Evolutionary conservation across 2,113 vertebrate species (phyloP).

Genomic region (Engystomops pustulosus): DNA sequence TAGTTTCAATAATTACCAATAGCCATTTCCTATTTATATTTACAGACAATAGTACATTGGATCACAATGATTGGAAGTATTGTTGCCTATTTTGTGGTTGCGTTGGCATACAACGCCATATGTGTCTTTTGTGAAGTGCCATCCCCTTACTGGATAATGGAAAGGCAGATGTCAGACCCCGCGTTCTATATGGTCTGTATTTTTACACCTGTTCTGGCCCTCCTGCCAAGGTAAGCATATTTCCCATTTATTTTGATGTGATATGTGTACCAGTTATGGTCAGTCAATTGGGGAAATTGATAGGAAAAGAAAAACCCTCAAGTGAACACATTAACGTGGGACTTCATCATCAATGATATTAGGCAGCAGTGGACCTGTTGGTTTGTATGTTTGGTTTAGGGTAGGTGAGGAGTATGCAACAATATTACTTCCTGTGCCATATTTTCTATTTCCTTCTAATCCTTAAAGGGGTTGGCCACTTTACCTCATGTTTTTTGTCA

Average conservation of each 20-base stretch:
- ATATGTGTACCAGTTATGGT: background rate
- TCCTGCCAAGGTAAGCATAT: constrained; percentile 85
- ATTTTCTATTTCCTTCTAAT: background rate
- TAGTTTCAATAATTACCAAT: background rate
- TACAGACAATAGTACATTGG: constrained; percentile 84
- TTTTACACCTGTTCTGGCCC: constrained; percentile 80
- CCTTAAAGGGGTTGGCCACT: background rate
- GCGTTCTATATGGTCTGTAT: constrained; percentile 87
- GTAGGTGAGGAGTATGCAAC: background rate
- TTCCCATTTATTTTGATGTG: background rate
- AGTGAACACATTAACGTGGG: too few relatives aligned
- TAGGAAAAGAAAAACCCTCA: background rate
- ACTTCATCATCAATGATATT: too few relatives aligned
- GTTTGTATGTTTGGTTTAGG: too few relatives aligned
- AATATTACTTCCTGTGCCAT: too few relatives aligned
- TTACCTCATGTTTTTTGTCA: too few relatives aligned
- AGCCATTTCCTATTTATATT: constrained; percentile 17
- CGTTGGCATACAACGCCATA: constrained; percentile 77
- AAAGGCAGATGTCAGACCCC: constrained; percentile 84
- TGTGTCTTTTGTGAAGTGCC: constrained; percentile 84
- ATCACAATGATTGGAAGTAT: constrained; percentile 81
- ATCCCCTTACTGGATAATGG: constrained; percentile 87
- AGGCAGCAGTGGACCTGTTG: too few relatives aligned
- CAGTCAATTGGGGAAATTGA: background rate
- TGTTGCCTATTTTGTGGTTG: constrained; percentile 77